These are phyloP conservation scores for Aspiorhynchus laticeps DNA, from an alignment of 2,113 vertebrate genomes.

Conservation along the genomic window DNA sequence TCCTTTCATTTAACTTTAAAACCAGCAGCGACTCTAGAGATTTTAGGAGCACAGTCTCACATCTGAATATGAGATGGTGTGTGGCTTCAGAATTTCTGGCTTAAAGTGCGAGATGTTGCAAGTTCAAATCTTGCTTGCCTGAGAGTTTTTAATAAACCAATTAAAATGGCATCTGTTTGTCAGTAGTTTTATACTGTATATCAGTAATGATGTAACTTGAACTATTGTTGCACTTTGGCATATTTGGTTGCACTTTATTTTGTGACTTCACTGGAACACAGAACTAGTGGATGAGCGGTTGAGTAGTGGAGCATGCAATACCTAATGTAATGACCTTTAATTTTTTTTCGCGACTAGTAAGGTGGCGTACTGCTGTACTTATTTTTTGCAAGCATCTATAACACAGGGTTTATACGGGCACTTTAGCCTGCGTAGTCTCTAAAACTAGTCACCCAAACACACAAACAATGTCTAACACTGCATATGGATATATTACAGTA, in stretches of 20 bases:
- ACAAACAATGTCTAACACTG: too few species aligned
- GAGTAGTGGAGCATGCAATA: not conserved
- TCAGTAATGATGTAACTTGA: not conserved
- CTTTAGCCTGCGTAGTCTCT: too few species aligned
- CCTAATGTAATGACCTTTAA: conserved; percentile 20
- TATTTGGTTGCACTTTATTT: conserved; percentile 13
- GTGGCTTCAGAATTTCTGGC: not conserved
- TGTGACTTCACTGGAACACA: not conserved
- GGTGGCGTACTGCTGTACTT: not conserved
- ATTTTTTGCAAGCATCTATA: too few species aligned
- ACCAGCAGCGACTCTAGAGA: not conserved
- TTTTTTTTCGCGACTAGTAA: not conserved
- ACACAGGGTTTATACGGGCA: too few species aligned
- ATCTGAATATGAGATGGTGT: not conserved
- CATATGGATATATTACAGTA: too few species aligned
- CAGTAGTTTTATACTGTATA: not conserved
- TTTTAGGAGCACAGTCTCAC: not conserved
- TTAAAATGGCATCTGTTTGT: conserved; percentile 12
- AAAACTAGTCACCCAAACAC: too few species aligned
- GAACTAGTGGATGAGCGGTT: not conserved
- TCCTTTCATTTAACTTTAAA: not conserved
- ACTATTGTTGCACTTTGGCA: not conserved
- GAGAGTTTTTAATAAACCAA: not conserved
- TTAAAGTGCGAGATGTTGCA: not conserved
- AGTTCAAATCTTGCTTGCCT: not conserved